Evolutionary conservation across 1,140 invertebrate genomes (phyloP), one percentile per base, ranked within the genome.

Genomic region (Wasmannia auropunctata): DNA sequence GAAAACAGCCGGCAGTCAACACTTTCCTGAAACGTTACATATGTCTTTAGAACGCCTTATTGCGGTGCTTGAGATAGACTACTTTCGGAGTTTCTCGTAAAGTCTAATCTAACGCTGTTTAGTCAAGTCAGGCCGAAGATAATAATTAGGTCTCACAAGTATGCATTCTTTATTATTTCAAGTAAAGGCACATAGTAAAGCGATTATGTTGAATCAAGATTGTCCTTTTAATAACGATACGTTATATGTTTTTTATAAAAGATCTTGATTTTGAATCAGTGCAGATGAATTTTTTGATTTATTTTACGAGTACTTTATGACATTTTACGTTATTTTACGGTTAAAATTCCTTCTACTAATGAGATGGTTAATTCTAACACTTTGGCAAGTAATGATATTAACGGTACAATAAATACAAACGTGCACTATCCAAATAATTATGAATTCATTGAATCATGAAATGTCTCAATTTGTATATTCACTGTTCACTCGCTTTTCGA

Each of bases 1-100:
- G 87, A 91, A 94, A 95, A 95, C 93, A 95, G 85, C 86, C 90
- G 90, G 88, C 86, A 92, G 92, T 95, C 94, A 93, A 93, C 95
- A 95, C 95, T 94, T 94, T 93, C 89, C 92, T 93, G 93, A 95
- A 92, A 91, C 85, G 91, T 90, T 91, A 74, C 93, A 94, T 88
- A 92, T 93, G 93, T 91, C 91, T 88, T 72, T 83, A 34, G 40
- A 49, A 37, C 58, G 67, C 34, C 31, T 16, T 54, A 16, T 25
- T 67, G 46, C 25, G 16, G 14, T 34, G 34, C 22, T 69, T 56
- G 34, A 11, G 49, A 60, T 40, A 72, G 37, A 72, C 51, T 56
- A 28, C 63, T 83, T 72, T 56, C 46, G 10, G 31, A 51, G 31
- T 80, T 37, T 83, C 37, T 72, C n/a, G 14, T 40, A 22, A 34